Evolutionary conservation across 1,140 invertebrate species (phyloP).

Genomic region (Cydia amplana): DNA sequence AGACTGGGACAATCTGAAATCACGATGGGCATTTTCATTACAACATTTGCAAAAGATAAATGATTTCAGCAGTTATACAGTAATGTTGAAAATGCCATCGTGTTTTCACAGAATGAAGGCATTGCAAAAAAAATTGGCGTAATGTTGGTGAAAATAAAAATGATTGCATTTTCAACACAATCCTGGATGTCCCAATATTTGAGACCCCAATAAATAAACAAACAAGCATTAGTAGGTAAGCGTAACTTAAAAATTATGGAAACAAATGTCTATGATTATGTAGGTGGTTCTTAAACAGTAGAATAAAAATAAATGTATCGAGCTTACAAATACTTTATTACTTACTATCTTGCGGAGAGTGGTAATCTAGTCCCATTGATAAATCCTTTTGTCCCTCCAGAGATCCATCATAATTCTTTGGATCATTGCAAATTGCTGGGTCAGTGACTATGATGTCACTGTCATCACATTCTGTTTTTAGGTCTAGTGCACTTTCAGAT

Average conservation of each 20-base stretch:
- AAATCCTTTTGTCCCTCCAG: constrained; percentile 62
- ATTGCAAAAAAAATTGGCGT: constrained; percentile 69
- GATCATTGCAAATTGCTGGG: constrained; percentile 68
- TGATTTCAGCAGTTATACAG: constrained; percentile 41
- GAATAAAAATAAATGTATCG: too few relatives aligned
- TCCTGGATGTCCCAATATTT: constrained; percentile 48
- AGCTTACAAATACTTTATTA: constrained; percentile 36
- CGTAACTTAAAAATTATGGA: constrained; percentile 28
- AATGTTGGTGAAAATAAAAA: constrained; percentile 65
- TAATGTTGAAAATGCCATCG: constrained; percentile 79
- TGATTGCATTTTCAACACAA: constrained; percentile 80
- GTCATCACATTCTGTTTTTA: constrained; percentile 75
- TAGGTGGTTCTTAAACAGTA: not conserved
- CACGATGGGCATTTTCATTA: constrained; percentile 78
- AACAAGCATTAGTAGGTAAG: constrained; percentile 55
- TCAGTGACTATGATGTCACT: constrained; percentile 72
- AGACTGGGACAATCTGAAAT: constrained; percentile 75
- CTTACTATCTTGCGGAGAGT: constrained; percentile 74
- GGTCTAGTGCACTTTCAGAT: constrained; percentile 52
- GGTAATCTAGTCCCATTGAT: constrained; percentile 60
- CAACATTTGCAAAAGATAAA: constrained; percentile 42
- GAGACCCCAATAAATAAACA: constrained; percentile 29
- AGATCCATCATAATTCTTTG: constrained; percentile 61
- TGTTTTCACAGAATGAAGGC: constrained; percentile 70
- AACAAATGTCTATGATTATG: constrained; percentile 8